These are phyloP conservation scores for Heliconius melpomene DNA, from an alignment of 1,140 invertebrate genomes.

Conservation along the genomic window DNA sequence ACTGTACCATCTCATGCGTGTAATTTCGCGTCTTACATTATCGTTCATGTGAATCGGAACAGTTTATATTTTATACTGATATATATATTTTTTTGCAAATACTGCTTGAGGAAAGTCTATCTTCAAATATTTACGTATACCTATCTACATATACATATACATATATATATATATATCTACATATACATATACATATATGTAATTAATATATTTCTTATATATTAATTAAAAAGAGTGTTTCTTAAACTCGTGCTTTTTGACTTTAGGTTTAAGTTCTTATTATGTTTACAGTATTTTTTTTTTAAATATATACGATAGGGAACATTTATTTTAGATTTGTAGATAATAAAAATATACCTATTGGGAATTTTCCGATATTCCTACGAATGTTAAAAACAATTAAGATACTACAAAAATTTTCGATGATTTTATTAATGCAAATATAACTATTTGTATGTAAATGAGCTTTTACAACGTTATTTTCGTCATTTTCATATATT, in stretches of 20 bases:
- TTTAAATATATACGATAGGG: too few relatives aligned
- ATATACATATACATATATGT: too few relatives aligned
- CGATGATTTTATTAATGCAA: constrained; percentile 26
- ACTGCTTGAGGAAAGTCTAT: too few relatives aligned
- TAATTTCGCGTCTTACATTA: constrained; percentile 54
- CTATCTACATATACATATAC: too few relatives aligned
- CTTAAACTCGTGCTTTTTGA: too few relatives aligned
- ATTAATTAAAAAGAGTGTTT: too few relatives aligned
- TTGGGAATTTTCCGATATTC: constrained; percentile 19
- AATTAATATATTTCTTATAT: too few relatives aligned
- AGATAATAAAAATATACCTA: neutral
- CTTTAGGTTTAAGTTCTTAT: too few relatives aligned
- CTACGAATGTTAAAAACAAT: constrained; percentile 26
- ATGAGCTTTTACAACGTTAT: constrained; percentile 11
- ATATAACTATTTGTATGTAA: constrained; percentile 33
- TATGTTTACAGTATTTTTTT: too few relatives aligned
- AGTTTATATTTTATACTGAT: neutral
- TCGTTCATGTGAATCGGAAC: constrained; percentile 51
- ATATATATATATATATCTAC: too few relatives aligned
- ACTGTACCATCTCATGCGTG: constrained; percentile 53
- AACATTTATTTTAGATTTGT: neutral
- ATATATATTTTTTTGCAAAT: neutral
- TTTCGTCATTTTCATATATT: constrained; percentile 5
- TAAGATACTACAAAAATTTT: constrained; percentile 20
- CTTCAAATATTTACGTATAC: too few relatives aligned